These are phyloP conservation scores for Malacoraja senta DNA, from an alignment of 2,797 vertebrate genomes.

Conservation along the genomic window DNA sequence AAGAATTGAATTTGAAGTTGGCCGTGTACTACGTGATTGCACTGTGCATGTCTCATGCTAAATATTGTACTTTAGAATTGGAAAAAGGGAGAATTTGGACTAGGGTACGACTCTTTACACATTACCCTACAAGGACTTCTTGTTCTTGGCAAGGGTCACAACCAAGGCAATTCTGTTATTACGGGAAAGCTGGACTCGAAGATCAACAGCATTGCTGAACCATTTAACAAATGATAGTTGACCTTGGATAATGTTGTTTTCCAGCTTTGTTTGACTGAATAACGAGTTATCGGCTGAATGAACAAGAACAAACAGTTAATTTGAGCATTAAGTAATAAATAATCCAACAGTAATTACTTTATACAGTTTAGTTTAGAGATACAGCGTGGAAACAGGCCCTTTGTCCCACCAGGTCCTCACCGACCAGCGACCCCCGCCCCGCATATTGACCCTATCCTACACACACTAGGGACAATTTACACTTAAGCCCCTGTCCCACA, in stretches of 20 bases:
- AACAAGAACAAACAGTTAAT: neutral
- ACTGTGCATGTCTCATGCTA: neutral
- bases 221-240: conserved; percentile 1
- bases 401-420: too few relatives aligned
- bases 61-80: neutral
- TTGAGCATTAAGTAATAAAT: neutral
- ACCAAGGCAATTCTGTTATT: neutral
- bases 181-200: neutral
- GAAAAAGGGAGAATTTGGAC: neutral
- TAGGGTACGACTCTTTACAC: neutral
- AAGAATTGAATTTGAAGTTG: neutral
- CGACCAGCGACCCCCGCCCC: too few relatives aligned
- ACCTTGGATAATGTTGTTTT: conserved; percentile 8
- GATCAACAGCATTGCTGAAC: neutral
- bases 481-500: too few relatives aligned
- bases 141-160: conserved; percentile 10
- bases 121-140: neutral
- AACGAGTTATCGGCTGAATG: neutral
- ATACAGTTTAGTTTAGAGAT: too few relatives aligned
- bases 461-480: too few relatives aligned
- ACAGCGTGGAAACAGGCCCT: too few relatives aligned
- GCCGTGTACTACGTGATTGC: neutral
- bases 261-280: neutral
- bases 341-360: conserved; percentile 16
- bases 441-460: too few relatives aligned